Percentiles rank a stretch among this genome's conserved stretches.
phyloP scores from a whole-genome alignment of 2,888 invertebrate genomes.

The Aphodius sticticus region DNA sequence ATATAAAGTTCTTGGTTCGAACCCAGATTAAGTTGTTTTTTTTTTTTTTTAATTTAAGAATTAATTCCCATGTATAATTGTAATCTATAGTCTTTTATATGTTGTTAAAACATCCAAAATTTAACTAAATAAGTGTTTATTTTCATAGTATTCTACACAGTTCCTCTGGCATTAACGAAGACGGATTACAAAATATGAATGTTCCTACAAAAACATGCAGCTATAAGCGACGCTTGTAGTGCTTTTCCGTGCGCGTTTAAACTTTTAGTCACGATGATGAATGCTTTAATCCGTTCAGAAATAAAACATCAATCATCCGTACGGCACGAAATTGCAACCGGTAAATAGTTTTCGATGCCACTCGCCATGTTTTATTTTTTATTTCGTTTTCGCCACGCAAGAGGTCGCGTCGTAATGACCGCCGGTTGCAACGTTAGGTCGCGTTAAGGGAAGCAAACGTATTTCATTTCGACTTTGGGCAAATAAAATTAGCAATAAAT shows the following conservation, averaged over 20 bases:
- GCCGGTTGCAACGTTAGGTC: not conserved
- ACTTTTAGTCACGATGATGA: not conserved
- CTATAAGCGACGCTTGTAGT: not conserved
- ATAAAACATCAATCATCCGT: not conserved
- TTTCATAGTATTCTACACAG: not conserved
- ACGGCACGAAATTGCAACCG: not conserved
- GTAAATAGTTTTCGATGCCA: not conserved
- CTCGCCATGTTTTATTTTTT: not conserved
- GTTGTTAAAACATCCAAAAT: no score
- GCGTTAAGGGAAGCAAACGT: not conserved
- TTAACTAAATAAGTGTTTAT: no score
- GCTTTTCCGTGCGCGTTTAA: not conserved
- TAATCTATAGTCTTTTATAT: no score
- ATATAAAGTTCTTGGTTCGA: no score
- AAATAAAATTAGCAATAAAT: constrained; percentile 34
- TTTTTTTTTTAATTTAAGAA: no score
- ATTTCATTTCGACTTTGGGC: constrained; percentile 28
- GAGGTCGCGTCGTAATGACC: not conserved
- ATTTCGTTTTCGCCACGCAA: not conserved
- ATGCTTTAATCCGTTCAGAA: not conserved
- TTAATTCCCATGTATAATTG: no score
- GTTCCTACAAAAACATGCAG: not conserved
- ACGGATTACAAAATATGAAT: not conserved
- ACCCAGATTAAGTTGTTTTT: no score
- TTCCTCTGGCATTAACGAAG: not conserved